Evolutionary conservation across 2,113 vertebrate genomes (phyloP).

Genomic region (Aleadryas rufinucha): DNA sequence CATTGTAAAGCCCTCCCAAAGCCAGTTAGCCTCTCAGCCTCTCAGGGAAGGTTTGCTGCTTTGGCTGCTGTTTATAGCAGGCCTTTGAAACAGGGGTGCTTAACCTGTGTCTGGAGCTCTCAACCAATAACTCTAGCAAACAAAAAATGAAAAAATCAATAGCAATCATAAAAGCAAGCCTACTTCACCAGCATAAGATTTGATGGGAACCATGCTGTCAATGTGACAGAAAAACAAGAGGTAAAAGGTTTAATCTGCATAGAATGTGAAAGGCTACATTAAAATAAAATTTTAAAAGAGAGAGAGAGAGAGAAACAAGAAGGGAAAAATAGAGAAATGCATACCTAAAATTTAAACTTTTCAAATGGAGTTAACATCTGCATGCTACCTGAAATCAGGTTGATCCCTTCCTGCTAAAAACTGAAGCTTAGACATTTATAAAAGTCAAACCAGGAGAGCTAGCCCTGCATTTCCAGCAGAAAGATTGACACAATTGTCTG

Average conservation of each 20-base stretch:
- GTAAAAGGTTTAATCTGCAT: background rate
- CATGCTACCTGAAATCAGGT: background rate
- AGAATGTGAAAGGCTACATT: background rate
- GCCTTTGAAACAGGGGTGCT: background rate
- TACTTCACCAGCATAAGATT: background rate
- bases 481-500: background rate
- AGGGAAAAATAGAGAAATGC: background rate
- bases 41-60: background rate
- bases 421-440: background rate
- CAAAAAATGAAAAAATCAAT: background rate
- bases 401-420: background rate
- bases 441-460: background rate
- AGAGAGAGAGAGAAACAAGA: background rate
- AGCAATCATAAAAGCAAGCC: background rate
- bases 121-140: background rate
- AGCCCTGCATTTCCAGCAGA: background rate
- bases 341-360: background rate
- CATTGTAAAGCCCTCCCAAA: background rate
- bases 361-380: background rate
- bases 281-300: background rate
- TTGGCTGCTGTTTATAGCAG: background rate
- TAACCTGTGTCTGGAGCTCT: background rate
- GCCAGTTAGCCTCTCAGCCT: background rate
- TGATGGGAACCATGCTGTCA: background rate
- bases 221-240: background rate